phyloP scores from a whole-genome alignment of 2,888 invertebrate genomes.

The Gordius sp. region DNA sequence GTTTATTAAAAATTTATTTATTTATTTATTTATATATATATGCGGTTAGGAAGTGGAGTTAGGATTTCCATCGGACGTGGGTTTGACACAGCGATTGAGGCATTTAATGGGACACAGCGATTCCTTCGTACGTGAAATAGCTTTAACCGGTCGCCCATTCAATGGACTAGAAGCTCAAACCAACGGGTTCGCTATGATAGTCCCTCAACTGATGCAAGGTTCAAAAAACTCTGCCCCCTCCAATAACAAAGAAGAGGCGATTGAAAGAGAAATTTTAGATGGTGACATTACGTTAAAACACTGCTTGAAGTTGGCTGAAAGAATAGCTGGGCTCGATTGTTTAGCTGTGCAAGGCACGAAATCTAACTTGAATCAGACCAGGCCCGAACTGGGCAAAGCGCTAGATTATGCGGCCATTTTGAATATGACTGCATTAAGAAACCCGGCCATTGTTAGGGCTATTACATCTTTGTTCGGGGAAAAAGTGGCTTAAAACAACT shows the following conservation, averaged over 20 bases:
- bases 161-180: conserved; percentile 45
- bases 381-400: conserved; percentile 26
- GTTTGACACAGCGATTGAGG: conserved; percentile 66
- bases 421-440: not conserved
- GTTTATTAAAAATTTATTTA: no score
- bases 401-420: not conserved
- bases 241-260: no score
- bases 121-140: conserved; percentile 58
- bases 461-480: no score
- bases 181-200: conserved; percentile 11
- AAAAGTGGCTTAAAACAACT: no score
- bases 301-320: conserved; percentile 45
- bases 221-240: no score
- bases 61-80: conserved; percentile 83
- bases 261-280: no score
- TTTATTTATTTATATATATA: no score
- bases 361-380: conserved; percentile 37
- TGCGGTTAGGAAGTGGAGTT: conserved; percentile 40
- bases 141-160: conserved; percentile 57
- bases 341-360: conserved; percentile 79
- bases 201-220: no score
- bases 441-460: no score
- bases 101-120: conserved; percentile 50
- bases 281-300: conserved; percentile 42
- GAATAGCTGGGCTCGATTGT: conserved; percentile 63